A percentile compares a stretch with the other conserved stretches of the same genome.
Evolutionary conservation across 2,113 vertebrate species (phyloP).

Genomic region (Eonycteris spelaea): DNA sequence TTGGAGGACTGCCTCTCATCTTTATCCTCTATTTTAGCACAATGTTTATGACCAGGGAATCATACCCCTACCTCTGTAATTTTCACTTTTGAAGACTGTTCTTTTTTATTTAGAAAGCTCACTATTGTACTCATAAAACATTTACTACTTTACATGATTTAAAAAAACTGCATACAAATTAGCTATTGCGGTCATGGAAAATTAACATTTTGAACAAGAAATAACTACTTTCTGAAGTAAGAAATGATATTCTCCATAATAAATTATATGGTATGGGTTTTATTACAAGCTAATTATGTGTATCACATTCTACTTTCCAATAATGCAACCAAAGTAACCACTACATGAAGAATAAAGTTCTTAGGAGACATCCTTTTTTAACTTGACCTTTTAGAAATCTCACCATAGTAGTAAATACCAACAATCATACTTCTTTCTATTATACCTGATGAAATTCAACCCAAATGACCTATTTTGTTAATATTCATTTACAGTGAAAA

Average conservation of each 20-base stretch:
- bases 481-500: neutral
- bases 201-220: neutral
- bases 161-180: neutral
- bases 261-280: neutral
- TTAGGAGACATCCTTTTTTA: neutral
- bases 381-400: neutral
- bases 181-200: neutral
- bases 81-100: neutral
- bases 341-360: neutral
- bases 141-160: neutral
- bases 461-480: neutral
- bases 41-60: neutral
- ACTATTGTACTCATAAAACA: neutral
- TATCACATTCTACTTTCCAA: neutral
- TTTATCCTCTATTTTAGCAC: neutral
- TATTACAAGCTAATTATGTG: neutral
- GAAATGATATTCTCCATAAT: neutral
- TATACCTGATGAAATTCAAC: neutral
- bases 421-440: neutral
- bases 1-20: neutral
- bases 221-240: neutral
- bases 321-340: neutral
- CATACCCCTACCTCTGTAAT: neutral
- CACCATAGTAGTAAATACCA: neutral
- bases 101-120: neutral